Evolutionary conservation across 2,113 vertebrate species (phyloP), one percentile per base, ranked within the genome.

Genomic region (Leptocoma aspasia): DNA sequence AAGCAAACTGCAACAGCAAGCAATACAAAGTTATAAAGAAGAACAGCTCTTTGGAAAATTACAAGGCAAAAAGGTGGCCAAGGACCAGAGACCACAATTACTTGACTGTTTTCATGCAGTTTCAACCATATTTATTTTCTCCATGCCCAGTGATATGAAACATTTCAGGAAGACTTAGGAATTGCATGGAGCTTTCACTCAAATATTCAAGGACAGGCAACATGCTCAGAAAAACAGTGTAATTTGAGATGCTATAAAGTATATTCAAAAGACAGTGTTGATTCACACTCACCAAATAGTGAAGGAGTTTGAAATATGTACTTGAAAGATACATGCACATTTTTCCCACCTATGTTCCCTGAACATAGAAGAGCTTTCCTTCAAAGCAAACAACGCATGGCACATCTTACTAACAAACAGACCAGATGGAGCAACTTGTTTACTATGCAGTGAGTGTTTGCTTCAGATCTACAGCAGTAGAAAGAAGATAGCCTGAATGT

Each of bases 381-480:
- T 56, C 56, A 77, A 70, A 72, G 75, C 44, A 68, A 85, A 88
- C 61, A 71, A 42, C 0, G 0, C 17, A 66, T 6, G 15, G 70
- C 47, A 57, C 30, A 47, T 90, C 63, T 26, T 90, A 64, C 68
- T 73, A 24, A 61, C 1, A 11, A 83, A 68, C 18, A 79, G 75
- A 54, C 30, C 75, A 92, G 79, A 95, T 70, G 82, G 66, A 90
- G 60, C 33, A 81, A 75, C 69, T 75, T 96, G 76, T 86, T 95
- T 95, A 82, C 75, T 66, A 31, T 28, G 39, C 88, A 90, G 42
- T 15, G 15, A 83, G 59, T 22, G 52, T 15, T 65, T 92, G 73
- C 90, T 95, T 63, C 87, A 88, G 75, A 65, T 15, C 44, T 37
- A 10, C 60, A 83, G 18, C 1, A 77, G 54, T 5, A 78, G 37